Conservation (phyloP, 37 sponge, comb jelly and placozoan species). For the Mnemiopsis leidyi region DNA sequence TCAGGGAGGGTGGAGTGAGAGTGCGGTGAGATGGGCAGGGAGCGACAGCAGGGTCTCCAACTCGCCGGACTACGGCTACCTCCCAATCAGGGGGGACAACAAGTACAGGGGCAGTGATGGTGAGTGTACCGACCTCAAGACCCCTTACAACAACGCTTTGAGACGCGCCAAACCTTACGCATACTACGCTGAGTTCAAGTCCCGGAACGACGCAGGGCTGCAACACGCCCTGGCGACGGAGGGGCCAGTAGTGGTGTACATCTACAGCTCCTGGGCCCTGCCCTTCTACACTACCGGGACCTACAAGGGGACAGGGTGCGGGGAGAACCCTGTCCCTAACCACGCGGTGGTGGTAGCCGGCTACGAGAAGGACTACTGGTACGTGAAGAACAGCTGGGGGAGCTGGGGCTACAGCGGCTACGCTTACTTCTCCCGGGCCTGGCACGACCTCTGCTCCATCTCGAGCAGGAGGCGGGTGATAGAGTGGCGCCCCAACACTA, state of each 20-base stretch:
- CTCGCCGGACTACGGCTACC: not conserved
- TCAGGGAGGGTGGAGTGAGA: not conserved
- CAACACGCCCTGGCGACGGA: slow-evolving; percentile 15
- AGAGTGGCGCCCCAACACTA: not conserved
- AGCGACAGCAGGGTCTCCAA: not conserved
- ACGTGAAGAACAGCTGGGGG: slow-evolving; percentile 21
- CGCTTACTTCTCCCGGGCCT: not conserved
- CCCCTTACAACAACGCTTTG: not conserved
- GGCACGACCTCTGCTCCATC: not conserved
- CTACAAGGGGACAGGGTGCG: not conserved
- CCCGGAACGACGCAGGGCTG: not conserved
- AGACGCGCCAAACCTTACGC: not conserved
- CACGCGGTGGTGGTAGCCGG: slow-evolving; percentile 4
- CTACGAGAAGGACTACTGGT: slow-evolving; percentile 33
- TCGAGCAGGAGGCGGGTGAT: not conserved
- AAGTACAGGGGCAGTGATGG: slow-evolving; percentile 22
- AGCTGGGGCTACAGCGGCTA: slow-evolving; percentile 17
- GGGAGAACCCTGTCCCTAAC: not conserved
- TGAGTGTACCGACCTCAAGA: not conserved
- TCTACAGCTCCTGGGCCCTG: slow-evolving; percentile 12
- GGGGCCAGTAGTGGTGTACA: not conserved
- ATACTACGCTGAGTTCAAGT: not conserved
- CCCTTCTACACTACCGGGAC: slow-evolving; percentile 28
- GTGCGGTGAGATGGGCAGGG: not conserved
- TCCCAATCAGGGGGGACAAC: not conserved